phyloP scores from a whole-genome alignment of 2,888 invertebrate species.

The Toxonevra muliebris region DNA sequence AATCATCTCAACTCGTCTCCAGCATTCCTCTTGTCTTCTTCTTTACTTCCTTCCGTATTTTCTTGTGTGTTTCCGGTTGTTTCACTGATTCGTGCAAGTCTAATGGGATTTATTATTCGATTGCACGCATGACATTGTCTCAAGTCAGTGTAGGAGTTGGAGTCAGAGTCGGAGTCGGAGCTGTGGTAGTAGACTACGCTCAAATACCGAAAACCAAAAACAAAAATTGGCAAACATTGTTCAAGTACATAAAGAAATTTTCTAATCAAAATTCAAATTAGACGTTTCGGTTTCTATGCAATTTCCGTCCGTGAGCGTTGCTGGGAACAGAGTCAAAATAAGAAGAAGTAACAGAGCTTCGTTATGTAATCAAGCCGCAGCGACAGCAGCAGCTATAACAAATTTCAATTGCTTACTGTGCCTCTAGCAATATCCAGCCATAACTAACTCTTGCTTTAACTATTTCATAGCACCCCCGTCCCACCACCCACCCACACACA shows the following conservation, averaged over 20 bases:
- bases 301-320: constrained; percentile 23
- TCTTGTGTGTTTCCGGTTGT: constrained; percentile 23
- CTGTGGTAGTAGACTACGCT: background rate
- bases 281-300: constrained; percentile 39
- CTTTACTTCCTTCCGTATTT: constrained; percentile 11
- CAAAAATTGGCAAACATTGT: background rate
- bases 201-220: background rate
- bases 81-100: constrained; percentile 26
- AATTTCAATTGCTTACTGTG: constrained; percentile 48
- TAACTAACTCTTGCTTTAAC: constrained; percentile 31
- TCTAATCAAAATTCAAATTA: constrained; percentile 65
- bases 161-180: background rate
- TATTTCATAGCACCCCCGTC: constrained; percentile 14
- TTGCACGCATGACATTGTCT: constrained; percentile 22
- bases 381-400: constrained; percentile 50
- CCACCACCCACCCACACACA: constrained; percentile 38
- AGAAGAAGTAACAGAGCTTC: constrained; percentile 32
- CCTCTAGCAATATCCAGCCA: constrained; percentile 48
- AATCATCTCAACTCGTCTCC: constrained; percentile 35
- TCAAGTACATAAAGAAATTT: constrained; percentile 55
- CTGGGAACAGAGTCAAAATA: background rate
- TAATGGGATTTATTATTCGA: constrained; percentile 32
- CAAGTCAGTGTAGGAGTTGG: background rate
- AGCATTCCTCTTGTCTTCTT: background rate
- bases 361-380: constrained; percentile 53